Evolutionary conservation across 2,888 invertebrate species (phyloP), one percentile per base, ranked within the genome.

Genomic region (Drosophila diplacantha): DNA sequence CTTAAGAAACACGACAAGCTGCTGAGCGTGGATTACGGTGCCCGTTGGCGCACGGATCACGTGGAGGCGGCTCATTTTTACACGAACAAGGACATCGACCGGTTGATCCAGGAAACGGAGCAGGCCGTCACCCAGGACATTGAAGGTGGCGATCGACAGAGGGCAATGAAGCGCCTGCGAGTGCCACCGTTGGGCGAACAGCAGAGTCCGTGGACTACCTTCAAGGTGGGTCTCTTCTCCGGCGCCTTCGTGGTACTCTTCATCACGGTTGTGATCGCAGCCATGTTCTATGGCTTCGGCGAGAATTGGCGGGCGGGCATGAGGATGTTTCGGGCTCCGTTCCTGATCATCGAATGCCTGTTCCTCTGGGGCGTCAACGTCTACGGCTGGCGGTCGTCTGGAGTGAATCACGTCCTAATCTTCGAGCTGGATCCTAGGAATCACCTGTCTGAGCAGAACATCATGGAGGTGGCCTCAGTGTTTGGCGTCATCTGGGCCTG

Each of bases 1-100:
- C 90, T 96, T 43, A 96, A 96, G 87, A 96, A 96, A 87, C 96
- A 96, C 87, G 96, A 96, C 87, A 96, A 96, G 90, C 87, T 95
- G 69, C 88, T 93, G 67, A 90, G 87, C 64, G 93, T 93, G 11
- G 92, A 93, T 64, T 87, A 90, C 53, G 96, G 96, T n/a, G 91
- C 91, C 12, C 92, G 91, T 84, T 96, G 95, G 95, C 90, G 94
- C 60, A 91, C 92, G 69, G 92, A 93, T 69, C 91, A 94, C 78
- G 95, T 96, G 18, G 96, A 96, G 85, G 90, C 91, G n/a, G 93
- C 95, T 2, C 92, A 93, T 69, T 96, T 96, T 88, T 94, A 95
- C 86, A 92, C 92, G 1, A 95, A 94, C 87, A 95, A 95, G 85
- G 95, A 96, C 77, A 95, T 96, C 63, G 94, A 95, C 85, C 92